Evolutionary conservation across 1,140 invertebrate genomes (phyloP), one percentile per base, ranked within the genome.

Genomic region (Cyrtorhinus lividipennis): DNA sequence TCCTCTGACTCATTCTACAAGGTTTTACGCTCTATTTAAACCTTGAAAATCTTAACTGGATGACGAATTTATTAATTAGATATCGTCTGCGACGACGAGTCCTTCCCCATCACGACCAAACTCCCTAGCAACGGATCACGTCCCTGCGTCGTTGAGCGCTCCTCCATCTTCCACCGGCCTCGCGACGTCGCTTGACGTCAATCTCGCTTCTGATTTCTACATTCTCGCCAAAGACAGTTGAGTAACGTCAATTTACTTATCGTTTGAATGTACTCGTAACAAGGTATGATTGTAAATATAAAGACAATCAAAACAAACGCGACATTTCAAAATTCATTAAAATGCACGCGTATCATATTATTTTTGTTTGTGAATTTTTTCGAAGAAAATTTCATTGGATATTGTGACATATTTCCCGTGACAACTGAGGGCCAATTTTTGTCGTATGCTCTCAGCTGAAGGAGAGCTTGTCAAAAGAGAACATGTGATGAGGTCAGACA

Each of bases 211-310:
- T 64, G 83, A 85, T 73, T 87, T 86, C 73, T 73, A 82, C 1
- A 76, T 79, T 2, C 73, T 85, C 24, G 84, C 84, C 13, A 84
- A 85, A 71, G 80, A 84, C 70, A 76, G 78, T 80, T 38, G 48
- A 53, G 48, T 53, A 66, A 69, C 69, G n/a, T n/a, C 68, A 63
- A 23, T 56, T 3, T 22, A 12, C 15, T 62, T 38, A 2, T 24
- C 44, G 12, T 13, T 13, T 45, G n/a, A 45, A 45, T n/a, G n/a
- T n/a, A n/a, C n/a, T n/a, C n/a, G n/a, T n/a, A n/a, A n/a, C n/a
- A n/a, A n/a, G n/a, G n/a, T n/a, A n/a, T n/a, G n/a, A n/a, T n/a
- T n/a, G n/a, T n/a, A n/a, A n/a, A n/a, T n/a, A n/a, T n/a, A n/a
- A n/a, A n/a, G n/a, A n/a, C n/a, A n/a, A n/a, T n/a, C n/a, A n/a